Evolutionary conservation across 1,140 invertebrate species (phyloP).

Genomic region (Drosophila bocqueti): DNA sequence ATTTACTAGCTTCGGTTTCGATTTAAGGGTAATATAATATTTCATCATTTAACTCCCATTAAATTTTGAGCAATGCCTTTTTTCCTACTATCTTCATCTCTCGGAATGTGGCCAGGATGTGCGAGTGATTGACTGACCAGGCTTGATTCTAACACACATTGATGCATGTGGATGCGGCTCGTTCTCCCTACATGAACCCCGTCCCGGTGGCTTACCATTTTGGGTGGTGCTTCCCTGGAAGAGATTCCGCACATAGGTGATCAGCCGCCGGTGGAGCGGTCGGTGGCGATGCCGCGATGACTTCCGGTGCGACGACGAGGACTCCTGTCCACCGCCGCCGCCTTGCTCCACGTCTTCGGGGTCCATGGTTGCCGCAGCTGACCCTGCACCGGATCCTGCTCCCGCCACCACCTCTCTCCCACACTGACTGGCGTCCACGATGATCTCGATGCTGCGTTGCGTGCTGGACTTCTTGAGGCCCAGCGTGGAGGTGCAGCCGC

Average conservation of each 20-base stretch:
- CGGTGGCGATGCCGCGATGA: slow-evolving; percentile 77
- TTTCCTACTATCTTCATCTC: neutral
- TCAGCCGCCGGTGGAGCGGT: slow-evolving; percentile 74
- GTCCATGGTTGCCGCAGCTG: slow-evolving; percentile 16
- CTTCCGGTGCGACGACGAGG: slow-evolving; percentile 57
- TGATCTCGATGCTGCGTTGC: slow-evolving; percentile 82
- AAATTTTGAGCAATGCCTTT: too few relatives aligned
- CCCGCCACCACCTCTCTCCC: slow-evolving; percentile 52
- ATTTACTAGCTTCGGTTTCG: too few relatives aligned
- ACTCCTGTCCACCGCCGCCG: slow-evolving; percentile 65
- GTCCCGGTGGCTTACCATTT: slow-evolving; percentile 70
- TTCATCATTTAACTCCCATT: too few relatives aligned
- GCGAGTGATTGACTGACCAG: neutral
- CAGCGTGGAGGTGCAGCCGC: slow-evolving; percentile 22
- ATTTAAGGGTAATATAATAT: too few relatives aligned
- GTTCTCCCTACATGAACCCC: too few relatives aligned
- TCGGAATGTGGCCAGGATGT: neutral
- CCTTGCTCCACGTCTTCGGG: slow-evolving; percentile 78
- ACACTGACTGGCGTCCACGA: slow-evolving; percentile 77
- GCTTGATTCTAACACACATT: neutral
- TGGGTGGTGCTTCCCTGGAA: slow-evolving; percentile 79
- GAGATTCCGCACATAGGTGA: slow-evolving; percentile 77
- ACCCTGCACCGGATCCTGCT: neutral
- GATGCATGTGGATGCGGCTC: neutral
- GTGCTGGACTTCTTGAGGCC: slow-evolving; percentile 63